phyloP scores from a whole-genome alignment of 2,113 vertebrate species.

The Oncorhynchus tshawytscha region DNA sequence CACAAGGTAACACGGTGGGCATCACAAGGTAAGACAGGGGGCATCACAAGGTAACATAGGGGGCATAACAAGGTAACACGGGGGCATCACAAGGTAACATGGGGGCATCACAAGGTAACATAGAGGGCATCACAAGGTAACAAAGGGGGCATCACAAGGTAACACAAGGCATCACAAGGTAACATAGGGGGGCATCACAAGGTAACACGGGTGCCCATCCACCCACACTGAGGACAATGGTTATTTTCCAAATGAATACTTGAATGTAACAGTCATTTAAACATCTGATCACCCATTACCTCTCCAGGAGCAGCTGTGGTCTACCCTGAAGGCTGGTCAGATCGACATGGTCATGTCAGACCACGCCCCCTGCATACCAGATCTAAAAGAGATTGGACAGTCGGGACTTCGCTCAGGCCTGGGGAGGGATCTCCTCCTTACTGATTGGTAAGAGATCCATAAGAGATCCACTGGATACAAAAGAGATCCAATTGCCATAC shows the following conservation, averaged over 20 bases:
- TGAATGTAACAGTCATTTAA: neutral
- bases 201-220: too few species aligned
- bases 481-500: neutral
- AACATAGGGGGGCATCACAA: too few species aligned
- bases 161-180: too few species aligned
- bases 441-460: slow-evolving; percentile 74
- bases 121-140: too few species aligned
- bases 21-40: too few species aligned
- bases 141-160: too few species aligned
- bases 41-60: too few species aligned
- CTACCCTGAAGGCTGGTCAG: slow-evolving; percentile 69
- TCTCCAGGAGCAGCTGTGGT: slow-evolving; percentile 76
- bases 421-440: slow-evolving; percentile 80
- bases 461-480: too few species aligned
- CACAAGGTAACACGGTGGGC: too few species aligned
- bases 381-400: slow-evolving; percentile 71
- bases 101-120: too few species aligned
- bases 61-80: too few species aligned
- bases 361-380: slow-evolving; percentile 78
- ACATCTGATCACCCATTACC: neutral
- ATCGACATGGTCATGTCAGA: slow-evolving; percentile 86
- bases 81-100: too few species aligned
- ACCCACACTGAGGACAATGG: neutral
- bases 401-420: slow-evolving; percentile 78
- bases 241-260: neutral